Base-by-base conservation (phyloP, 2,797 vertebrate genomes). In the Botia kubotai region DNA sequence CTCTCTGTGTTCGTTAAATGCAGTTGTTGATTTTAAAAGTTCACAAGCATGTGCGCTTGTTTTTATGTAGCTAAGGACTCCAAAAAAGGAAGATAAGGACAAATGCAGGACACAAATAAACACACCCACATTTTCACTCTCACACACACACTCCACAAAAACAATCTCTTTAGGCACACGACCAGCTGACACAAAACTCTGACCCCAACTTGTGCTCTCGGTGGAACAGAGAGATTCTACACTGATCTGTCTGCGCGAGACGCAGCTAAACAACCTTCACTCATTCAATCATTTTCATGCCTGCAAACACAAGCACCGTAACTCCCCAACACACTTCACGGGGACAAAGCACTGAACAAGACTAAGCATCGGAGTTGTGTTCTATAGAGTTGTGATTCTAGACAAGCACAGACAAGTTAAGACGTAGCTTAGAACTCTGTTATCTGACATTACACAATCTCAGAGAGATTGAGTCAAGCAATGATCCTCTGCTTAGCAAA, bases 391-490 rank as follows among this genome's bases (percentile, higher is more conserved):
- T 8, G 3, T 66, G 29, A 52, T 23, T 8, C 14, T 66, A 26
- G 50, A 80, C 70, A 80, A 66, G 70, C 58, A 48, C 60, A 66
- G 50, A 73, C 70, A 73, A 73, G 78, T 66, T 16, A 4, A 80
- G 70, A 79, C 60, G 36, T 55, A 55, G 10, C 3, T n/a, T 58
- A 36, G 0, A 65, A 14, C 52, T 29, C 17, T 26, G 12, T 10
- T 48, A 48, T 65, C 63, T 77, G 39, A 60, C 66, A 60, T 70
- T 69, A 69, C 39, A 58, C 17, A 33, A 29, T 58, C 52, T 55
- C 16, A 43, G 52, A 46, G 46, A 48, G 11, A 53, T n/a, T 77
- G 3, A 5, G 69, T 39, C 46, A 21, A 43, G 14, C 19, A 17
- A 13, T 21, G 33, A 33, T 26, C 16, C 50, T 13, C 4, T 43